Evolutionary conservation across 2,888 invertebrate species (phyloP).

Genomic region (Eurytoma californica): DNA sequence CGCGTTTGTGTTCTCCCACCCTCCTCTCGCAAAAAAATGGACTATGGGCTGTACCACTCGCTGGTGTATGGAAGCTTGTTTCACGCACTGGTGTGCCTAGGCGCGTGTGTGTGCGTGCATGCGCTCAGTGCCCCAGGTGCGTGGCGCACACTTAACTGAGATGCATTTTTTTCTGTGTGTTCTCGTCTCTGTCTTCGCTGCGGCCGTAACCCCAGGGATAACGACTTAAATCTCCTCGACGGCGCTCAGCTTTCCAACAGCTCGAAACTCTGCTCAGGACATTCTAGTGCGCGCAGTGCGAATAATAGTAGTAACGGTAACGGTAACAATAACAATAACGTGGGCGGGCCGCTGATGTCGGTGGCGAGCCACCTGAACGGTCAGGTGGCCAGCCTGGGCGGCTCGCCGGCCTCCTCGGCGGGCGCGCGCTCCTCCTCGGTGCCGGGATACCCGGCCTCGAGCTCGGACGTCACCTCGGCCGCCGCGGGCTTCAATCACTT

Average conservation of each 20-base stretch:
- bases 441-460: conserved; percentile 17
- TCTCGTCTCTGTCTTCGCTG: conserved; percentile 62
- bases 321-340: conserved; percentile 75
- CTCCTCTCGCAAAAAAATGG: too few relatives aligned
- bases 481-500: conserved; percentile 68
- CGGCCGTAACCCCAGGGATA: conserved; percentile 68
- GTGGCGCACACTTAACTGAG: neutral
- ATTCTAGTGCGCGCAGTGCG: conserved; percentile 66
- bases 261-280: conserved; percentile 71
- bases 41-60: too few relatives aligned
- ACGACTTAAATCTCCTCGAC: conserved; percentile 73
- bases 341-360: conserved; percentile 86
- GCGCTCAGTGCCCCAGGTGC: too few relatives aligned
- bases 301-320: conserved; percentile 71
- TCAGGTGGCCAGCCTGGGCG: conserved; percentile 63
- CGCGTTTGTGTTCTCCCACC: too few relatives aligned
- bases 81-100: too few relatives aligned
- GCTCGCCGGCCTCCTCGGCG: conserved; percentile 29
- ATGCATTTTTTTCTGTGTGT: conserved; percentile 61
- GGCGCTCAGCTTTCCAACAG: conserved; percentile 74
- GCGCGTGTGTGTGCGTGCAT: too few relatives aligned
- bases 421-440: conserved; percentile 17
- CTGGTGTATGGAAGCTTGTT: too few relatives aligned
- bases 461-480: conserved; percentile 37
- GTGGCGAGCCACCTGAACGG: conserved; percentile 82